These are phyloP conservation scores for Pseudochaenichthys georgianus DNA, from an alignment of 2,797 vertebrate species.

Conservation along the genomic window DNA sequence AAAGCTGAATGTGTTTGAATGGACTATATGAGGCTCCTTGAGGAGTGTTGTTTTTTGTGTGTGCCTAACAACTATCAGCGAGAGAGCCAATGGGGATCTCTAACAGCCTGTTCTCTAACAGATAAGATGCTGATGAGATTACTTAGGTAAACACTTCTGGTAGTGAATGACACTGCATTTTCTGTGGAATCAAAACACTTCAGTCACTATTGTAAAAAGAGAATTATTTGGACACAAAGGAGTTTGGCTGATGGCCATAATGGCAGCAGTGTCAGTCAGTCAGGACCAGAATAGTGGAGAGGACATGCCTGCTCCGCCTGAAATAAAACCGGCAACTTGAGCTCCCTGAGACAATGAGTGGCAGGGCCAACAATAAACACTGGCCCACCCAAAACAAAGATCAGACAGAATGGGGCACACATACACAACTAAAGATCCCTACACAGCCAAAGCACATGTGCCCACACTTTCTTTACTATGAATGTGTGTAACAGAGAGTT, in stretches of 20 bases:
- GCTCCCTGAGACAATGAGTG: constrained; percentile 77
- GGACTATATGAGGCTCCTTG: neutral
- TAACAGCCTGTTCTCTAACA: neutral
- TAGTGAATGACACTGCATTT: neutral
- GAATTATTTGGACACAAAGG: constrained; percentile 7
- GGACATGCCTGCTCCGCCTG: constrained; percentile 81
- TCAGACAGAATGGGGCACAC: constrained; percentile 46
- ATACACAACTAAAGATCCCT: constrained; percentile 33
- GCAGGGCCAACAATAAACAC: constrained; percentile 79
- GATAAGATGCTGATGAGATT: neutral
- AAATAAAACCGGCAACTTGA: constrained; percentile 86
- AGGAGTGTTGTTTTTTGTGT: neutral
- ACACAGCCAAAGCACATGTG: constrained; percentile 17
- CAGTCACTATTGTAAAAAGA: neutral
- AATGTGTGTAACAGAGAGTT: neutral
- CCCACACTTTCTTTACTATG: constrained; percentile 31
- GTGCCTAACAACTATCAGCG: neutral
- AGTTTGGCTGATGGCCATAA: constrained; percentile 46
- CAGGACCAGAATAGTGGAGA: constrained; percentile 80
- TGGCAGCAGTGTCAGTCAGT: constrained; percentile 70
- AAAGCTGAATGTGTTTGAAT: neutral
- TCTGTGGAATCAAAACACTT: neutral
- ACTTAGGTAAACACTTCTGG: neutral
- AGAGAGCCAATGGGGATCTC: neutral
- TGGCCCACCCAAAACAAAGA: constrained; percentile 71